These are phyloP conservation scores for Thyatira batis DNA, from an alignment of 2,888 invertebrate species.

Conservation along the genomic window DNA sequence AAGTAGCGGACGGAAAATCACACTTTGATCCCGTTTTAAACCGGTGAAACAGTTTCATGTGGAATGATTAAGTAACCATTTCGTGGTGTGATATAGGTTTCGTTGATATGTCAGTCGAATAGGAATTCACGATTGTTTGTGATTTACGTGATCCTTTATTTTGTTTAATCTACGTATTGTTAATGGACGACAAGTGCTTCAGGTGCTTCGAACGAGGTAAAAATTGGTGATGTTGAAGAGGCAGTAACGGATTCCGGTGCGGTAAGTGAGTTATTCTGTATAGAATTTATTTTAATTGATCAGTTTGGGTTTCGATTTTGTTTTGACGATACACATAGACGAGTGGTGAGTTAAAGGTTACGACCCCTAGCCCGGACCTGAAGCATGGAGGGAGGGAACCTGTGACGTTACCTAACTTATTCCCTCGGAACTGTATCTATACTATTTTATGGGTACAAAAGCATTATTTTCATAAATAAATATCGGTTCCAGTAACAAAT, in stretches of 20 bases:
- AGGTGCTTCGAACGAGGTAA: slow-evolving; percentile 9
- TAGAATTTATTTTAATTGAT: slow-evolving; percentile 33
- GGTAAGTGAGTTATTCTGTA: slow-evolving; percentile 47
- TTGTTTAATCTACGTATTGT: slow-evolving; percentile 14
- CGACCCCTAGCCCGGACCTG: slow-evolving; percentile 50
- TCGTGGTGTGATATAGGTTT: slow-evolving; percentile 22
- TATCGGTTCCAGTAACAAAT: no score
- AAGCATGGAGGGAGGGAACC: slow-evolving; percentile 42
- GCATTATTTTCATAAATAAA: neutral
- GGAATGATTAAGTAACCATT: slow-evolving; percentile 73
- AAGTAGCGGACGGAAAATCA: slow-evolving; percentile 44
- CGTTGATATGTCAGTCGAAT: slow-evolving; percentile 8
- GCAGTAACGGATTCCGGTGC: slow-evolving; percentile 30
- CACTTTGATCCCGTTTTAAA: slow-evolving; percentile 26
- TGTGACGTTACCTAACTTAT: slow-evolving; percentile 63
- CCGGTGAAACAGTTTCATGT: slow-evolving; percentile 51
- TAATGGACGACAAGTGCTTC: slow-evolving; percentile 21
- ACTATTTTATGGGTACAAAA: no score
- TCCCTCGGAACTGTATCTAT: slow-evolving; percentile 35
- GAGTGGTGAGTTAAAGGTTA: slow-evolving; percentile 62
- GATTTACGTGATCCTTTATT: slow-evolving; percentile 18
- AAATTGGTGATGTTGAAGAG: neutral
- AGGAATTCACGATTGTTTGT: neutral
- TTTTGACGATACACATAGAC: slow-evolving; percentile 49
- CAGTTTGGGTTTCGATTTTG: slow-evolving; percentile 57